Evolutionary conservation across 1,140 invertebrate species (phyloP).

Genomic region (Sitophilus oryzae): DNA sequence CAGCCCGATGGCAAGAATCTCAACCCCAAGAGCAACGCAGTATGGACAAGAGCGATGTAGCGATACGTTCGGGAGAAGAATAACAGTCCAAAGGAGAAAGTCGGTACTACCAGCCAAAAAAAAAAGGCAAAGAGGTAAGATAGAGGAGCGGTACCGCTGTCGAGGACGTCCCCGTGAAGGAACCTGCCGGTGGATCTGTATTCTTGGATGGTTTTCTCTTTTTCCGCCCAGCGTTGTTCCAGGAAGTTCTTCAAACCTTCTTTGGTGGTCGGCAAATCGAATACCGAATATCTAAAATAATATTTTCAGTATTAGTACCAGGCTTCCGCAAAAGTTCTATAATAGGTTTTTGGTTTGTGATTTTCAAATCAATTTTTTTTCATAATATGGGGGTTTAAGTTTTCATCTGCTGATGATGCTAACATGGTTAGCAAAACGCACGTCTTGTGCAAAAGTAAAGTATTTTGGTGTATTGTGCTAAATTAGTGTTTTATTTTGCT

Average conservation of each 20-base stretch:
- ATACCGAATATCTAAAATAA: constrained; percentile 49
- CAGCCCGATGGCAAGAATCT: constrained; percentile 41
- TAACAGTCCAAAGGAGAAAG: constrained; percentile 44
- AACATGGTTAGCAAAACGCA: too few species aligned
- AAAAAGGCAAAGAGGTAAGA: constrained; percentile 50
- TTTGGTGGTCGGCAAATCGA: constrained; percentile 55
- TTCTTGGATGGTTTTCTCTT: constrained; percentile 57
- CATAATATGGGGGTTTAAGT: too few species aligned
- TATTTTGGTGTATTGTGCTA: too few species aligned
- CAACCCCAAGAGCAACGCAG: constrained; percentile 46
- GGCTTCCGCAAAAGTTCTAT: too few species aligned
- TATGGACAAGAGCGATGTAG: constrained; percentile 47
- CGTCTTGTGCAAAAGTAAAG: too few species aligned
- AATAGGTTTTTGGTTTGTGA: too few species aligned
- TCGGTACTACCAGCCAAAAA: constrained; percentile 51
- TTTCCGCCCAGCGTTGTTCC: constrained; percentile 63
- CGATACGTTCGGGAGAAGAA: constrained; percentile 46
- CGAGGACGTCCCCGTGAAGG: constrained; percentile 29
- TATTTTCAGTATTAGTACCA: too few species aligned
- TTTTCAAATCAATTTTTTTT: too few species aligned
- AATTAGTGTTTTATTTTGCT: too few species aligned
- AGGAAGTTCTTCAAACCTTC: constrained; percentile 59
- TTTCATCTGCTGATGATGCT: too few species aligned
- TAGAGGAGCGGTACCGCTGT: constrained; percentile 38
- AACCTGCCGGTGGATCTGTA: constrained; percentile 54